Evolutionary conservation across 2,797 vertebrate genomes (phyloP), one percentile per base, ranked within the genome.

Genomic region (Calcarius lapponicus): DNA sequence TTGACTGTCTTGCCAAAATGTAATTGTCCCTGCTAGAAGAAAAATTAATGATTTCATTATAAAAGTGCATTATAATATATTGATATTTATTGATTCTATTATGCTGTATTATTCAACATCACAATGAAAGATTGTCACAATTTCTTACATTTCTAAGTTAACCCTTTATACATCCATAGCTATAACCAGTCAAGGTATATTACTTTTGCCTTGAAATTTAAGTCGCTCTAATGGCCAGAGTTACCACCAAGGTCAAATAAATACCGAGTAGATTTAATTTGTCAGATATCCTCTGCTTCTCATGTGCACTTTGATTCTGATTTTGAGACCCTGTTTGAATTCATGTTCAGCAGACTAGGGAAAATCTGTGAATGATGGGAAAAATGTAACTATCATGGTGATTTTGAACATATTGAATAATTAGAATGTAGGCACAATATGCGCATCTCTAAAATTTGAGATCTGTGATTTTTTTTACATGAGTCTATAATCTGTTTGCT

Each of bases 1-100:
- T 86, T 88, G 31, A 4, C 47, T 78, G 5, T 64, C 36, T 28
- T 86, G 18, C 11, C 69, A 80, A 94, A 94, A 94, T 90, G 50
- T 91, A 95, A 95, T 65, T 80, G 28, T 79, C 78, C 32, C 53
- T 66, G 17, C 92, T 84, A 65, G 62, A 95, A 74, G 32, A 79
- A 88, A 96, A 96, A 75, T 7, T 85, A 95, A 89, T 81, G 2
- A 82, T 95, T 96, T 95, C 43, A 79, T 20, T 57, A 50, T 57
- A 88, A 91, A 88, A 92, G 50, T 70, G 28, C 24, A 91, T 93
- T 88, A 57, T 86, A 93, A 93, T 93, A 74, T 92, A 92, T 85
- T 91, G 81, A 90, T 93, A 96, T 81, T 28, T 94, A 95, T 92
- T 66, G 80, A 91, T 92, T 96, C 53, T 81, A 80, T 61, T 70